These are phyloP conservation scores for Steatornis caripensis DNA, from an alignment of 2,113 vertebrate species.

Conservation along the genomic window DNA sequence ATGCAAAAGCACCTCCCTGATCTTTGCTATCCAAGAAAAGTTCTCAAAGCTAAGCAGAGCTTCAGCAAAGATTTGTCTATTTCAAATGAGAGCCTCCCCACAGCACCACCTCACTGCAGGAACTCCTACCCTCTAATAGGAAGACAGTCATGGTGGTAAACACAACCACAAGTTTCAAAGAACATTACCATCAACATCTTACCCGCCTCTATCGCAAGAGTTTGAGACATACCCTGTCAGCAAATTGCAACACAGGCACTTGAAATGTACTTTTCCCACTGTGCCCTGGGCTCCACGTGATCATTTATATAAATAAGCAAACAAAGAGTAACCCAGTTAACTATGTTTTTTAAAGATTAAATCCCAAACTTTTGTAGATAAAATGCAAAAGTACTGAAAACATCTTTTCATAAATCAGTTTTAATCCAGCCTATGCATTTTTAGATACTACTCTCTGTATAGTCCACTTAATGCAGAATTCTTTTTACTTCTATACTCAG, in stretches of 20 bases:
- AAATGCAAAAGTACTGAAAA: neutral
- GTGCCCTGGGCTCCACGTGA: neutral
- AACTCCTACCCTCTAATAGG: neutral
- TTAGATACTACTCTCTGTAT: neutral
- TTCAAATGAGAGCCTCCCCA: neutral
- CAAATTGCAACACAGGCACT: neutral
- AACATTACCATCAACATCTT: neutral
- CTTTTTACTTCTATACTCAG: neutral
- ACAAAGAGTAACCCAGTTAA: neutral
- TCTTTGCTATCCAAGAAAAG: neutral
- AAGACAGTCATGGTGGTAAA: neutral
- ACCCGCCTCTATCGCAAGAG: neutral
- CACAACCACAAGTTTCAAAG: neutral
- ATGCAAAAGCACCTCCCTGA: neutral
- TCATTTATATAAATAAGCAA: neutral
- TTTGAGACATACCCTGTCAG: neutral
- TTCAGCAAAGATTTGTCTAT: neutral
- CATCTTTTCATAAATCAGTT: neutral
- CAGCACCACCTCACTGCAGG: neutral
- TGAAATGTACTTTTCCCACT: neutral
- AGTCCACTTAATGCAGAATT: neutral
- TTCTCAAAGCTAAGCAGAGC: neutral
- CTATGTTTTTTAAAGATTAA: neutral
- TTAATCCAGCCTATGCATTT: neutral
- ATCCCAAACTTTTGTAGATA: neutral